Base-by-base conservation (phyloP, 2,113 vertebrate species). In the Heteronetta atricapilla region DNA sequence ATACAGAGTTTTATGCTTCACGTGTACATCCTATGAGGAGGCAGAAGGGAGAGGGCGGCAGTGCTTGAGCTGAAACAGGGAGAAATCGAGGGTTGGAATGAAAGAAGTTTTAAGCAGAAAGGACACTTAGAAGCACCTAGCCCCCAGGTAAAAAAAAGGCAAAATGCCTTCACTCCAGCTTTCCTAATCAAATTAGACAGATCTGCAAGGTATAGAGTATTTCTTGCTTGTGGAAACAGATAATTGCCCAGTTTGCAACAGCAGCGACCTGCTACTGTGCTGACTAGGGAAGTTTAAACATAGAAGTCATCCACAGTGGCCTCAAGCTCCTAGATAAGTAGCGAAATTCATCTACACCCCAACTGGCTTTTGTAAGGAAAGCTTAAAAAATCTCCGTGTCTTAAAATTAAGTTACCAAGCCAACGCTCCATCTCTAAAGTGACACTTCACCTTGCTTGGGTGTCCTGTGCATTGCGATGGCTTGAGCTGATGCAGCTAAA, bases 341-440 rank as follows among this genome's bases (percentile, higher is more conserved):
- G 58, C 58, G 36, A 95, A 96, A 96, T 55, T 85, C 26, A 69
- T 58, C 75, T 92, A 93, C 77, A 58, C 3, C 28, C 34, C 11
- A 38, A 10, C 81, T 91, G 92, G 80, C 55, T 95, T 79, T 86
- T 86, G 55, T 89, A 82, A 86, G 87, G 28, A 95, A 97, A 93
- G 53, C 48, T 86, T 89, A 25, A 90, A 90, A 85, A 74, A 42
- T 2, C 31, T 72, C 86, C 66, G 1, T 92, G 48, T 94, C 95
- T 96, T 89, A 92, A 94, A 97, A 97, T 74, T 76, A 90, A 94
- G 92, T 97, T 96, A 62, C 73, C 81, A 94, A 89, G 79, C 72
- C 86, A 96, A 88, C 55, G 87, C 44, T 89, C 62, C 34, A 18
- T 60, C 85, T 94, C 76, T 88, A 73, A 89, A 40, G 23, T 95